A percentile compares a stretch with the other conserved stretches of the same genome.
These are phyloP conservation scores for Drosophila paucipuncta DNA, from an alignment of 2,888 invertebrate genomes.

Conservation along the genomic window DNA sequence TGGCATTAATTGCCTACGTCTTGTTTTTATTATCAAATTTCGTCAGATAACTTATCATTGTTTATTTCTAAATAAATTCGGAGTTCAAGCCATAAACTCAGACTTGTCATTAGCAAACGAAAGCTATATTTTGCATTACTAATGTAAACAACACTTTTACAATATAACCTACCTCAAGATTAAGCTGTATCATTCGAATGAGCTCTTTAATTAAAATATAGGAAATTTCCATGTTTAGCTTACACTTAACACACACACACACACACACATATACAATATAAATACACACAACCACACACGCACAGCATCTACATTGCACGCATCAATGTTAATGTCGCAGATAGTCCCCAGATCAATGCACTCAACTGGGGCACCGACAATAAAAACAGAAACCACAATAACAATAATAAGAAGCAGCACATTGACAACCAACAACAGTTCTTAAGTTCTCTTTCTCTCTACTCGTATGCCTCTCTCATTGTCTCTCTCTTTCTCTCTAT, in stretches of 20 bases:
- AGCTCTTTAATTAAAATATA: constrained; percentile 2
- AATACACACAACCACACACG: not conserved
- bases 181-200: not conserved
- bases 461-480: not conserved
- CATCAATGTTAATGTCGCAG: constrained; percentile 62
- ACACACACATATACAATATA: not conserved
- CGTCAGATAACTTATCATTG: not conserved
- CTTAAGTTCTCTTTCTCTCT: constrained; percentile 14
- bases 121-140: not conserved
- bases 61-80: not conserved
- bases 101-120: not conserved
- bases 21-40: not conserved
- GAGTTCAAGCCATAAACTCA: not conserved
- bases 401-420: not conserved
- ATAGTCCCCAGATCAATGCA: constrained; percentile 67
- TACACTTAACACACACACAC: not conserved
- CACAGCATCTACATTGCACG: constrained; percentile 12
- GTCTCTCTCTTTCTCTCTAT: not conserved
- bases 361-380: constrained; percentile 24
- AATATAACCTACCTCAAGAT: constrained; percentile 46
- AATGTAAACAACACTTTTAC: not conserved
- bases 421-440: constrained; percentile 9
- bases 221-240: constrained; percentile 56
- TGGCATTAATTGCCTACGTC: not conserved
- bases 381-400: constrained; percentile 8